Percentiles rank a stretch among this genome's conserved stretches.
These are phyloP conservation scores for Eupeodes luniger DNA, from an alignment of 2,888 invertebrate species.

Conservation along the genomic window DNA sequence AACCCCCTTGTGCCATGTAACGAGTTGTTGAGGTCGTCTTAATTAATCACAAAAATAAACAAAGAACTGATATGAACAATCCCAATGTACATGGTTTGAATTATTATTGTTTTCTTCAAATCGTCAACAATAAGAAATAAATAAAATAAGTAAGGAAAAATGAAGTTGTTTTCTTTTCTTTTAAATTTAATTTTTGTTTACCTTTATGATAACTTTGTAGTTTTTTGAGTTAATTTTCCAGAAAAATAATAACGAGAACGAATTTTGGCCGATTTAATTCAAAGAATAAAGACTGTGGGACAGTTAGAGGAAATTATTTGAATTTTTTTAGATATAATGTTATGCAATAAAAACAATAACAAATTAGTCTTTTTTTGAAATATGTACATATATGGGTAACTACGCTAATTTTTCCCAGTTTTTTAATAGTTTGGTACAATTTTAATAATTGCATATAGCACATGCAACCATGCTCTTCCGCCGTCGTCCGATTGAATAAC, in stretches of 20 bases:
- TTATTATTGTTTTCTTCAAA: neutral
- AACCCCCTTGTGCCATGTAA: slow-evolving; percentile 79
- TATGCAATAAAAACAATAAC: no score
- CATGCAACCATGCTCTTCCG: slow-evolving; percentile 58
- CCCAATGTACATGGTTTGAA: neutral
- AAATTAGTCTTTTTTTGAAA: neutral
- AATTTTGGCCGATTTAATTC: slow-evolving; percentile 19
- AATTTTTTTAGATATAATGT: slow-evolving; percentile 2
- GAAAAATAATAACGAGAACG: neutral
- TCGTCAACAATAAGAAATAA: neutral
- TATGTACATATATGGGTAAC: slow-evolving; percentile 13
- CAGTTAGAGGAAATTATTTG: slow-evolving; percentile 21
- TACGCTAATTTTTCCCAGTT: neutral
- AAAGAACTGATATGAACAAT: slow-evolving; percentile 4
- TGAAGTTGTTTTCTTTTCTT: neutral
- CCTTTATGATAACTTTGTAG: neutral
- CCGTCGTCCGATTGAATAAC: slow-evolving; percentile 49
- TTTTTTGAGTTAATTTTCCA: neutral
- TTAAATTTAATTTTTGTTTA: neutral
- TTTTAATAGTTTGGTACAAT: no score
- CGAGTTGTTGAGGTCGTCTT: slow-evolving; percentile 48
- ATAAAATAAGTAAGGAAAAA: neutral
- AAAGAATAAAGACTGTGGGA: no score
- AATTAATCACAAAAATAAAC: slow-evolving; percentile 23
- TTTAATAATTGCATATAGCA: neutral